Evolutionary conservation across 2,888 invertebrate species (phyloP).

Genomic region (Nematopogon swammerdamellus): DNA sequence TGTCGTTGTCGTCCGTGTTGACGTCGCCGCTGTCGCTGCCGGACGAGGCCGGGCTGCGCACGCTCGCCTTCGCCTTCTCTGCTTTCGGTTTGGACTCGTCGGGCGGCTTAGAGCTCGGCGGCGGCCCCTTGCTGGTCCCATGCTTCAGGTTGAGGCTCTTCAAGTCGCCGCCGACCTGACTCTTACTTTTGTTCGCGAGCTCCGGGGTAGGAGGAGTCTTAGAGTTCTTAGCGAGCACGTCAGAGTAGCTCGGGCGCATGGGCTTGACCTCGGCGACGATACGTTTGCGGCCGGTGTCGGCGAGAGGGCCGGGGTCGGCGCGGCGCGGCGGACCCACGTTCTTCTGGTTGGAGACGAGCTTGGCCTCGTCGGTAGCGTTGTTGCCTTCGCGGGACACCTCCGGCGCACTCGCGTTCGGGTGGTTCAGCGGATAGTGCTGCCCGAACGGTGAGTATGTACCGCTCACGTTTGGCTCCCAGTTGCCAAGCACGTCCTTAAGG

Average conservation of each 20-base stretch:
- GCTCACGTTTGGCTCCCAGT: slow-evolving; percentile 68
- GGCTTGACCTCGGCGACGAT: slow-evolving; percentile 84
- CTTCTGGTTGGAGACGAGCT: slow-evolving; percentile 17
- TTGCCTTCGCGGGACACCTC: slow-evolving; percentile 29
- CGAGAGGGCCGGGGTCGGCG: slow-evolving; percentile 42
- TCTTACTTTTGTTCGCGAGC: slow-evolving; percentile 35
- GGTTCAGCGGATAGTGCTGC: slow-evolving; percentile 53
- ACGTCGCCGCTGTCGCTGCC: slow-evolving; percentile 51
- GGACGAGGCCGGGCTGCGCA: slow-evolving; percentile 34
- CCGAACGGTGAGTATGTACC: slow-evolving; percentile 76
- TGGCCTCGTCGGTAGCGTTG: slow-evolving; percentile 18
- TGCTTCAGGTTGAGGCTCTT: slow-evolving; percentile 32
- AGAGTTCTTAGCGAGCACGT: slow-evolving; percentile 72
- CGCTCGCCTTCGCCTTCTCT: slow-evolving; percentile 33
- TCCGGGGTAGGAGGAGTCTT: slow-evolving; percentile 34
- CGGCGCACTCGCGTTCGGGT: slow-evolving; percentile 36
- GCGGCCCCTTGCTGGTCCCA: slow-evolving; percentile 18
- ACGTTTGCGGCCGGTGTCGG: slow-evolving; percentile 61
- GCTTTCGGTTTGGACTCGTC: slow-evolving; percentile 35
- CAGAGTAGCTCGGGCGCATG: slow-evolving; percentile 83
- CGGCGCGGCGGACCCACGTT: slow-evolving; percentile 29
- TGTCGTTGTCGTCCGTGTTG: slow-evolving; percentile 38
- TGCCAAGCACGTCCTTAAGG: slow-evolving; percentile 68
- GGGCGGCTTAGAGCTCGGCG: slow-evolving; percentile 20
- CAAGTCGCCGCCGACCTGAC: slow-evolving; percentile 33